Conservation (phyloP, 92 coral and sea anemone species). For the Pocillopora grandis region DNA sequence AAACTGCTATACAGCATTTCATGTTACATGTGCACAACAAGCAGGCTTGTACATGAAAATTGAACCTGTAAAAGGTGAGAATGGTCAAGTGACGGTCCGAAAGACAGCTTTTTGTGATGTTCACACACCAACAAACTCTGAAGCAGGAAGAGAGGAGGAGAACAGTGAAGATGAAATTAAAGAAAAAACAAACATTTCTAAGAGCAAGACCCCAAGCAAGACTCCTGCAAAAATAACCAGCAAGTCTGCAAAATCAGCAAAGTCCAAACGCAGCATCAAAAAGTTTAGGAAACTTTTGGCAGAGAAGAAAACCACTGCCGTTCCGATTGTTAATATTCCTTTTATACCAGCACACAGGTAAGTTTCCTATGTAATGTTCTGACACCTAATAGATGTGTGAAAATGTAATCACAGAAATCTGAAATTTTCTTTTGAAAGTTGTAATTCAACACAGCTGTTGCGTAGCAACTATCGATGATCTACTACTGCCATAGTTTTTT, state of each 20-base stretch:
- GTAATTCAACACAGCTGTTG: background rate
- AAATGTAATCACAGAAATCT: background rate
- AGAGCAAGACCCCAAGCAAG: constrained; percentile 66
- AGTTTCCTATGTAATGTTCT: background rate
- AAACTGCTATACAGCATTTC: constrained; percentile 98
- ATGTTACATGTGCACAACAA: constrained; percentile 99
- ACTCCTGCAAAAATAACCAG: constrained; percentile 54
- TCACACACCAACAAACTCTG: constrained; percentile 84
- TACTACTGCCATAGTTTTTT: background rate
- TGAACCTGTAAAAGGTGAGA: constrained; percentile 89
- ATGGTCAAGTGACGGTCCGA: constrained; percentile 91
- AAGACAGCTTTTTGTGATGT: constrained; percentile 97
- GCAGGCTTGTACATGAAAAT: constrained; percentile 99
- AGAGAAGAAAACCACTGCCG: constrained; percentile 93
- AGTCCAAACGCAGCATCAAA: constrained; percentile 80
- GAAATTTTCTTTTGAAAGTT: background rate
- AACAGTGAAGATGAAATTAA: constrained; percentile 77
- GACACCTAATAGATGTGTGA: background rate
- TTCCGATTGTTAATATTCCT: constrained; percentile 98
- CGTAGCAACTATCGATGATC: background rate
- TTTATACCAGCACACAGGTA: constrained; percentile 99
- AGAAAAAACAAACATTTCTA: constrained; percentile 61
- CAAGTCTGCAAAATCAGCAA: constrained; percentile 54
- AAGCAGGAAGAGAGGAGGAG: constrained; percentile 70
- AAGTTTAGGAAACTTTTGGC: constrained; percentile 91